Evolutionary conservation across 2,888 invertebrate genomes (phyloP).

Genomic region (Clunio marinus): DNA sequence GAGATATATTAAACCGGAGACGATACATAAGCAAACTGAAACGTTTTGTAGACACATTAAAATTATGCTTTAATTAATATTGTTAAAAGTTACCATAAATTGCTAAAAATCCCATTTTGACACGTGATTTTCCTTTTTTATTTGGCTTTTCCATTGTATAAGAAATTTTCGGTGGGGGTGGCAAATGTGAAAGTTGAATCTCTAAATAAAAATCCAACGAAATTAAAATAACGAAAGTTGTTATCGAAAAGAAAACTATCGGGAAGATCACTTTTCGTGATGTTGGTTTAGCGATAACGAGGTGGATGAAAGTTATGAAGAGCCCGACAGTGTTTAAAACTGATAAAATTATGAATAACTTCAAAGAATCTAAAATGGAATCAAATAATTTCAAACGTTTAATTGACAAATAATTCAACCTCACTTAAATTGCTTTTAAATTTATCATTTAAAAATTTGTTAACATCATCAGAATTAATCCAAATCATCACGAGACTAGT

Average conservation of each 20-base stretch:
- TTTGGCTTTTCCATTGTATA: background rate
- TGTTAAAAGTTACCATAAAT: conserved; percentile 17
- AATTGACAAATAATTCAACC: background rate
- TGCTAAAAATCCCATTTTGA: conserved; percentile 11
- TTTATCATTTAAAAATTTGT: background rate
- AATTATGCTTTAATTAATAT: background rate
- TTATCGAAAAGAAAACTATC: background rate
- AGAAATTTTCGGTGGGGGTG: background rate
- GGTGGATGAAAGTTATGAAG: conserved; percentile 1
- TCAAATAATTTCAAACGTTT: background rate
- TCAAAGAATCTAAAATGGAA: background rate
- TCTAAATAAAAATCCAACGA: conserved; percentile 23
- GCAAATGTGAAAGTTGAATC: background rate
- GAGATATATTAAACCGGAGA: conserved; percentile 14
- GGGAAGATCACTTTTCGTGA: conserved; percentile 9
- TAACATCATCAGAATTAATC: background rate
- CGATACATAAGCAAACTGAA: background rate
- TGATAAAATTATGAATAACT: background rate
- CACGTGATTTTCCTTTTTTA: conserved; percentile 7
- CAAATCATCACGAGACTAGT: background rate
- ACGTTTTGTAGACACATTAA: too few relatives aligned
- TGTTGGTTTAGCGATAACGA: conserved; percentile 1
- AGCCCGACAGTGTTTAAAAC: conserved; percentile 5
- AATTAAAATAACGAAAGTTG: conserved; percentile 7
- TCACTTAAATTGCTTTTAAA: conserved; percentile 14